Percentiles rank a stretch among this genome's conserved stretches.
These are phyloP conservation scores for Listronotus bonariensis DNA, from an alignment of 1,140 invertebrate species.

Conservation along the genomic window DNA sequence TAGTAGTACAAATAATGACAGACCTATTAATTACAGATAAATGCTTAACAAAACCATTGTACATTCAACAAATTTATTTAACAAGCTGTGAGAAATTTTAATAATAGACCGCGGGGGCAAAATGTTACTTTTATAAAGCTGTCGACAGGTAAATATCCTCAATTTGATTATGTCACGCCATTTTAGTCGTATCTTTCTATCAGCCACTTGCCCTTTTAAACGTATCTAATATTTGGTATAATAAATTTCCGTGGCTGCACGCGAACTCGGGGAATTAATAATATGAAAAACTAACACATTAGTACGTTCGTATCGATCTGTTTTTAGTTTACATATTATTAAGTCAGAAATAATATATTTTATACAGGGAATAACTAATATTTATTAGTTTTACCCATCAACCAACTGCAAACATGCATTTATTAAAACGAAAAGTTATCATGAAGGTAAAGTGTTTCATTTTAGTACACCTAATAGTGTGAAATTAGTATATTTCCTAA, in stretches of 20 bases:
- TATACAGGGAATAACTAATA: too few relatives aligned
- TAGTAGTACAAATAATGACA: too few relatives aligned
- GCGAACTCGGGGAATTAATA: conserved; percentile 24
- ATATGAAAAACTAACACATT: conserved; percentile 30
- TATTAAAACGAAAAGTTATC: too few relatives aligned
- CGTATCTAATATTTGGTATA: conserved; percentile 42
- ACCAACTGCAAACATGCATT: too few relatives aligned
- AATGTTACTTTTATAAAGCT: conserved; percentile 44
- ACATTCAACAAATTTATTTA: conserved; percentile 1
- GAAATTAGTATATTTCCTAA: too few relatives aligned
- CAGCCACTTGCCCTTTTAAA: conserved; percentile 44
- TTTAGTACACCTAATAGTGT: too few relatives aligned
- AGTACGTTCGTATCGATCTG: background rate
- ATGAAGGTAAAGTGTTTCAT: too few relatives aligned
- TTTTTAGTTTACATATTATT: background rate
- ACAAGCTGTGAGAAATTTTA: conserved; percentile 31
- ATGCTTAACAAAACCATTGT: too few relatives aligned
- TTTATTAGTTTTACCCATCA: too few relatives aligned
- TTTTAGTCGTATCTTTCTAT: conserved; percentile 39
- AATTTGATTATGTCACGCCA: conserved; percentile 43
- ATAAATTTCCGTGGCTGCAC: conserved; percentile 27
- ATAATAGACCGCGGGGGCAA: conserved; percentile 27
- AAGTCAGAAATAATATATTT: too few relatives aligned
- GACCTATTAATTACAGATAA: too few relatives aligned
- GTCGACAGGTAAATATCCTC: conserved; percentile 46